These are phyloP conservation scores for Carassius gibelio DNA, from an alignment of 2,113 vertebrate genomes.

Conservation along the genomic window DNA sequence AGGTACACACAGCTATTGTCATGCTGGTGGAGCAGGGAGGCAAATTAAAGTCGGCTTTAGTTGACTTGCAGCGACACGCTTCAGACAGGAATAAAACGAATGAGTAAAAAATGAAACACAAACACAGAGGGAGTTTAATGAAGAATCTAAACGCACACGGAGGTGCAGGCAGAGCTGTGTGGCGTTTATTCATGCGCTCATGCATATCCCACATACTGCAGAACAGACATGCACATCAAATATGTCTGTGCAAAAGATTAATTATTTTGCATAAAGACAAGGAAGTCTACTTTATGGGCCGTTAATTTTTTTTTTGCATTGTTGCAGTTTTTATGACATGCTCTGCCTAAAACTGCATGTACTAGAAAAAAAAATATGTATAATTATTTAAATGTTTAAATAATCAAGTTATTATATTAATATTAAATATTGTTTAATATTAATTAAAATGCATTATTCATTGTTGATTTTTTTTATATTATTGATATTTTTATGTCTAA, in stretches of 20 bases:
- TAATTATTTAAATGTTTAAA: neutral
- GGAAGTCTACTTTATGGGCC: neutral
- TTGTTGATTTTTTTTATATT: too few relatives aligned
- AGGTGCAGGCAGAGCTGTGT: slow-evolving; percentile 59
- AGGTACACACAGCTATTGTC: slow-evolving; percentile 44
- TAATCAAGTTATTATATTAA: neutral
- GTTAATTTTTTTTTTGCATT: neutral
- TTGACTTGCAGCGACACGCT: slow-evolving; percentile 76
- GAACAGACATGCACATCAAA: slow-evolving; percentile 71
- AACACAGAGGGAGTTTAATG: slow-evolving; percentile 28
- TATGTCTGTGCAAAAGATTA: slow-evolving; percentile 64
- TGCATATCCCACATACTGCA: slow-evolving; percentile 70
- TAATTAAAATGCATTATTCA: too few relatives aligned
- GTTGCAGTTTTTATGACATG: neutral
- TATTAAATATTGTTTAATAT: neutral
- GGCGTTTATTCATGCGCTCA: slow-evolving; percentile 66
- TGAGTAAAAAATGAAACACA: neutral
- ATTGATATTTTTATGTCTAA: neutral
- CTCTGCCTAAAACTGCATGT: neutral
- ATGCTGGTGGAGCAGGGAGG: slow-evolving; percentile 72
- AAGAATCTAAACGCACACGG: neutral
- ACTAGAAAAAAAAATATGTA: neutral
- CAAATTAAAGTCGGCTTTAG: slow-evolving; percentile 76
- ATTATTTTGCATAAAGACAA: slow-evolving; percentile 55
- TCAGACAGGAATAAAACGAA: slow-evolving; percentile 44